Percentiles rank a stretch among this genome's conserved stretches.
phyloP scores from a whole-genome alignment of 2,888 invertebrate genomes.

The Drosophila suboccidentalis region DNA sequence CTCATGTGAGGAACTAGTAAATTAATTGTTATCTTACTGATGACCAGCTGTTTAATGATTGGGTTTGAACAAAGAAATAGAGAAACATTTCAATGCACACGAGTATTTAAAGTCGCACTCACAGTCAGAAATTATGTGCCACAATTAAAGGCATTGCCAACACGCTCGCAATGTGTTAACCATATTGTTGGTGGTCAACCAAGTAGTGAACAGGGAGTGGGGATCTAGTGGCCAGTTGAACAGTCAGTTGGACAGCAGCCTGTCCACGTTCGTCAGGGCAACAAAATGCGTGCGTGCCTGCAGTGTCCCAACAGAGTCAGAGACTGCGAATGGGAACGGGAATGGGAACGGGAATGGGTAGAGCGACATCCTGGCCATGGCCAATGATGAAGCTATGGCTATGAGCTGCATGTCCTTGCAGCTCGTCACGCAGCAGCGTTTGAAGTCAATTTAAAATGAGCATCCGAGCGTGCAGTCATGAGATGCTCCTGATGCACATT shows the following conservation, averaged over 20 bases:
- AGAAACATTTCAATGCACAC: constrained; percentile 9
- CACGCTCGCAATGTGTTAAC: constrained; percentile 66
- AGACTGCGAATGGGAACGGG: background rate
- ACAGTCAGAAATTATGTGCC: constrained; percentile 62
- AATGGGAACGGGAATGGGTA: background rate
- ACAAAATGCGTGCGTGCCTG: constrained; percentile 75
- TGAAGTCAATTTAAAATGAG: constrained; percentile 82
- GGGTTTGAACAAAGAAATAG: constrained; percentile 16
- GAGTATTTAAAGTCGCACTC: constrained; percentile 1
- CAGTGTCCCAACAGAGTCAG: constrained; percentile 39
- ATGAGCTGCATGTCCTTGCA: constrained; percentile 66
- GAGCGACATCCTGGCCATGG: constrained; percentile 20
- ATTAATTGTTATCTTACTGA: constrained; percentile 27
- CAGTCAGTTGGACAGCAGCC: constrained; percentile 40
- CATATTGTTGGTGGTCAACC: constrained; percentile 60
- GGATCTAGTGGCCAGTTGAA: background rate
- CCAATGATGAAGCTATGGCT: constrained; percentile 12
- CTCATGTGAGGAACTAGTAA: constrained; percentile 18
- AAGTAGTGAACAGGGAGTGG: background rate
- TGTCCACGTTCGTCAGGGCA: constrained; percentile 75
- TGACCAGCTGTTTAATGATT: constrained; percentile 18
- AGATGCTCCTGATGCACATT: constrained; percentile 58
- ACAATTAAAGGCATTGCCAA: constrained; percentile 67
- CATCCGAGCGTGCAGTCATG: constrained; percentile 81
- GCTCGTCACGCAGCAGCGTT: constrained; percentile 81